Evolutionary conservation across 2,888 invertebrate genomes (phyloP).

Genomic region (Rhabditoides inermis): DNA sequence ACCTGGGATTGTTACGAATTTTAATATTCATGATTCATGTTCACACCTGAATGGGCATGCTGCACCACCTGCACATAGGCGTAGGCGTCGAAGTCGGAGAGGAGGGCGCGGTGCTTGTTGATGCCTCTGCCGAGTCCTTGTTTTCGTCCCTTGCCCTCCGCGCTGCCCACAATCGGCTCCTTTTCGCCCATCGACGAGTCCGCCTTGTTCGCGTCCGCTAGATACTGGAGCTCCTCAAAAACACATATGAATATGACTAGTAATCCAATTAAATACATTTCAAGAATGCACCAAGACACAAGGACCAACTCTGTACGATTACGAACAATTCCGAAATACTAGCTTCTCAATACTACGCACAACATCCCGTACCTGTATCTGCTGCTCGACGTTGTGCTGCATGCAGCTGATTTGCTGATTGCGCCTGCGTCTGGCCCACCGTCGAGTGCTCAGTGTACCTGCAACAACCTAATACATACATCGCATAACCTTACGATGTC

Average conservation of each 20-base stretch:
- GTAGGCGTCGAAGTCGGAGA: conserved; percentile 93
- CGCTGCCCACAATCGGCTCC: conserved; percentile 88
- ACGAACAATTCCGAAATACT: too few relatives aligned
- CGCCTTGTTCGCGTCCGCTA: conserved; percentile 99
- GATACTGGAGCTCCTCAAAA: conserved; percentile 77
- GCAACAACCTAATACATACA: too few relatives aligned
- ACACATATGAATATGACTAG: too few relatives aligned
- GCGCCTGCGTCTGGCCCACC: conserved; percentile 63
- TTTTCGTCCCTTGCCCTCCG: conserved; percentile 97
- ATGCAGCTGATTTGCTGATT: conserved; percentile 99
- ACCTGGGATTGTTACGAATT: too few relatives aligned
- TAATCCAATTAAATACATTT: too few relatives aligned
- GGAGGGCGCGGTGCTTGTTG: conserved; percentile 85
- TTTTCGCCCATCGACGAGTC: conserved; percentile 98
- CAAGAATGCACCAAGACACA: too few relatives aligned
- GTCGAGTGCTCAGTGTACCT: conserved; percentile 81
- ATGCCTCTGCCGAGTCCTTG: conserved; percentile 68
- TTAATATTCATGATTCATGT: conserved; percentile 66
- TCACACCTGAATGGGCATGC: conserved; percentile 82
- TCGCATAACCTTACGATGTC: too few relatives aligned
- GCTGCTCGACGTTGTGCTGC: conserved; percentile 99
- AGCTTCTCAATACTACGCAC: too few relatives aligned
- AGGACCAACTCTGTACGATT: too few relatives aligned
- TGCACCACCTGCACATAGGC: conserved; percentile 81
- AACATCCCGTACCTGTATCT: conserved; percentile 77